Evolutionary conservation across 2,797 vertebrate genomes (phyloP), one percentile per base, ranked within the genome.

Genomic region (Danio albolineatus): DNA sequence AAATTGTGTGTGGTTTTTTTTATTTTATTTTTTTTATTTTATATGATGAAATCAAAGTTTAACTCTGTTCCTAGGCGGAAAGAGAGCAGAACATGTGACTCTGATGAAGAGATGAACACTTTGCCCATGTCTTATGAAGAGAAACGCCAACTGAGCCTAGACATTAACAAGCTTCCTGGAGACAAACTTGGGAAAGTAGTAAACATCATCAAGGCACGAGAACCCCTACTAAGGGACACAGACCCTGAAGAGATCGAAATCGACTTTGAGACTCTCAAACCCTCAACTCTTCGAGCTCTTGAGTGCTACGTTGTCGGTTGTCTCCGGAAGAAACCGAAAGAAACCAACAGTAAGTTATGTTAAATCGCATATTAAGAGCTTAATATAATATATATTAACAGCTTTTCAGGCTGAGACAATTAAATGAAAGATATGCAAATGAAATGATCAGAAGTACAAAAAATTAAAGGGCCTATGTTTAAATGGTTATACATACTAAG

Each of bases 81-180:
- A 48, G 89, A 79, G 54, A 74, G 72, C 41, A 77, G 53, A 70
- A 21, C 9, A 1, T 73, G 28, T 5, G 66, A 76, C 77, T 89
- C 92, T 41, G 91, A 92, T 61, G 90, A 93, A 48, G 91, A 94
- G 78, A 87, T 82, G 78, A 61, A 82, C 60, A 86, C 86, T 0
- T 87, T 88, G 73, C 92, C 95, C 28, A 93, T 97, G 95, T 94
- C 89, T 51, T 96, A 95, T 57, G 93, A 96, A 83, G 96, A 98
- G 89, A 98, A 95, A 89, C 94, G 93, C 69, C 93, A 94, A 85
- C 80, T 98, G 78, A 96, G 95, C 85, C 67, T 94, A 79, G 93
- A 96, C 92, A 96, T 98, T 85, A 92, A 95, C 87, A 96, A 95
- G 87, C 93, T 99, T 67, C 96, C 96, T 6, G 93, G 94, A 79